Evolutionary conservation across 2,888 invertebrate species (phyloP), one percentile per base, ranked within the genome.

Genomic region (Synanthedon myopaeformis): DNA sequence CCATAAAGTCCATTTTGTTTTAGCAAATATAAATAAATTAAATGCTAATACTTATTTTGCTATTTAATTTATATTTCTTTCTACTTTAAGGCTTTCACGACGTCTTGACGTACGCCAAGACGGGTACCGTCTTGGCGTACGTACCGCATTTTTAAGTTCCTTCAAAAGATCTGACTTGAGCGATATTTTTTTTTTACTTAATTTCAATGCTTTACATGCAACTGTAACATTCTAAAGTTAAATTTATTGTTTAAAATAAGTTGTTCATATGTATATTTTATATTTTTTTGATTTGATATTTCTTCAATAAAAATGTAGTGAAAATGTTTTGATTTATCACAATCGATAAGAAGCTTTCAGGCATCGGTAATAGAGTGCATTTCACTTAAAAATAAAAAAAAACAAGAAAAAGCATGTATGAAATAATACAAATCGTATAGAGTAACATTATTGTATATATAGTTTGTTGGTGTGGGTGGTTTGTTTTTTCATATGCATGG

Each of bases 321-420:
- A 57, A 57, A 48, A 48, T 58, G 51, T 54, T 53, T 52, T 57
- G 51, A 59, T 60, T 35, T 35, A 72, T 85, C 86, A 86, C 86
- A 86, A 86, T 86, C 86, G 76, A 58, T 79, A 76, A 70, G 79
- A 82, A 83, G 86, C 85, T 86, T 87, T 87, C 86, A 84, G 73
- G 77, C 79, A 66, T 63, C 65, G 54, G 54, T 51, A 19, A 49
- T 45, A 45, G 14, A 45, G 14, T 45, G 45, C 45, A 45, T 45
- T 45, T 45, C 14, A 45, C 17, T 49, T 49, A 19, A 10, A 6
- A 17, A n/a, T 49, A 17, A 49, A 4, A 23, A 1, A 1, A 17
- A 28, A 10, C 13, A 41, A 28, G n/a, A 45, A 45, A 48, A 81
- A 83, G 86, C 86, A 85, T 86, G 86, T 86, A 83, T 85, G 84